Conservation (phyloP, 2,113 vertebrate species). For the Amblyornis subalaris region DNA sequence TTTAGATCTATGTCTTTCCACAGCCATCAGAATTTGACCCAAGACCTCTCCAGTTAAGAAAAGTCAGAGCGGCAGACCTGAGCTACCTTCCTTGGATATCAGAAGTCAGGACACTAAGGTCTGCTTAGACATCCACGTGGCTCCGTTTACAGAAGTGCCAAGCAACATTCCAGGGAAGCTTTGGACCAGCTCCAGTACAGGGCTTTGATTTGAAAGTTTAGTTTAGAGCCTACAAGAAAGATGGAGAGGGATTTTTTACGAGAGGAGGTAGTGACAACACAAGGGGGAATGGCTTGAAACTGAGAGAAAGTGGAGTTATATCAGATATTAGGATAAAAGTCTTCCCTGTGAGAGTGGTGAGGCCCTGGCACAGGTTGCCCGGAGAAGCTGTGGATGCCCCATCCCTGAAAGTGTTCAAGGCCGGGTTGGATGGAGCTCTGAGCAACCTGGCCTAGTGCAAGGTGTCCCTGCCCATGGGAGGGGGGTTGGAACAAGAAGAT, state of each 20-base stretch:
- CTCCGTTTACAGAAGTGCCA: background rate
- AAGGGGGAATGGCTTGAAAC: background rate
- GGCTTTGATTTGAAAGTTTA: background rate
- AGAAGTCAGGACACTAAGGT: accelerated
- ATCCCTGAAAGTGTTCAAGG: background rate
- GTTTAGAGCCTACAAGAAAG: background rate
- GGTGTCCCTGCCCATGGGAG: too few relatives aligned
- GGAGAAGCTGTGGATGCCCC: accelerated
- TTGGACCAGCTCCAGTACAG: background rate
- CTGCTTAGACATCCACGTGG: background rate
- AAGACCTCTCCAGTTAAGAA: background rate
- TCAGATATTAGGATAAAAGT: background rate
- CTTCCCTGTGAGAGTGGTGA: background rate
- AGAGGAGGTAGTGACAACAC: background rate
- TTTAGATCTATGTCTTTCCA: background rate
- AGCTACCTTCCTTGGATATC: background rate
- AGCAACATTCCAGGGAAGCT: accelerated
- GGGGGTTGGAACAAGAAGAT: background rate
- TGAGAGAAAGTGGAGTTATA: background rate
- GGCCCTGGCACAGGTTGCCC: accelerated
- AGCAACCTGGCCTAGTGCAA: background rate
- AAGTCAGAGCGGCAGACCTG: background rate
- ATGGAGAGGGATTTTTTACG: background rate
- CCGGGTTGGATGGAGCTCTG: background rate
- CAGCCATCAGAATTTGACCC: background rate